Conservation (phyloP, 2,797 vertebrate genomes). For the Phataginus tetradactyla region DNA sequence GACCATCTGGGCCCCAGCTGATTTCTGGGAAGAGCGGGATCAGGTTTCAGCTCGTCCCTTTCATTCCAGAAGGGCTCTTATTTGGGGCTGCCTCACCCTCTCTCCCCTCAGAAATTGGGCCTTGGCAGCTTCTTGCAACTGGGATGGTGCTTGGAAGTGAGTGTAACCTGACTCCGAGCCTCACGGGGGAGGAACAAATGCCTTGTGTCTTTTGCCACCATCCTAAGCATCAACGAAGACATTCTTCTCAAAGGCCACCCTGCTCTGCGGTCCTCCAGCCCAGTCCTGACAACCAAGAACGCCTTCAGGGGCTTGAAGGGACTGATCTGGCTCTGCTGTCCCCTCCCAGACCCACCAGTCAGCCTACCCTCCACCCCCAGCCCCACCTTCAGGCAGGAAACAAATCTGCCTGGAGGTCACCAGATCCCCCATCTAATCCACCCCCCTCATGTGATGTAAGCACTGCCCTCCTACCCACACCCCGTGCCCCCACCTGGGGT, state of each 20-base stretch:
- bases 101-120: background rate
- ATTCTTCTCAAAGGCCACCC: background rate
- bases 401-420: background rate
- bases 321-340: background rate
- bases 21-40: conserved; percentile 40
- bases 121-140: conserved; percentile 6
- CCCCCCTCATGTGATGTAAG: background rate
- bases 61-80: conserved; percentile 55
- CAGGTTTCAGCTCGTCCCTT: conserved; percentile 39
- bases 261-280: background rate
- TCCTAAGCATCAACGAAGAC: background rate
- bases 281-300: background rate
- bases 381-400: background rate
- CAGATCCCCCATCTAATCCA: too few species aligned
- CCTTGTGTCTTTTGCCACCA: background rate
- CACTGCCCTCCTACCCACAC: background rate
- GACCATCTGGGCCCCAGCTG: conserved; percentile 73
- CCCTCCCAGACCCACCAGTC: too few species aligned
- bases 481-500: too few species aligned
- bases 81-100: background rate
- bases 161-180: background rate
- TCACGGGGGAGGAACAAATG: background rate
- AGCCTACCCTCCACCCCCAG: background rate
- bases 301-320: background rate
- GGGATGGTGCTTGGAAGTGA: background rate